Evolutionary conservation across 2,797 vertebrate genomes (phyloP).

Genomic region (Brachymystax lenok): DNA sequence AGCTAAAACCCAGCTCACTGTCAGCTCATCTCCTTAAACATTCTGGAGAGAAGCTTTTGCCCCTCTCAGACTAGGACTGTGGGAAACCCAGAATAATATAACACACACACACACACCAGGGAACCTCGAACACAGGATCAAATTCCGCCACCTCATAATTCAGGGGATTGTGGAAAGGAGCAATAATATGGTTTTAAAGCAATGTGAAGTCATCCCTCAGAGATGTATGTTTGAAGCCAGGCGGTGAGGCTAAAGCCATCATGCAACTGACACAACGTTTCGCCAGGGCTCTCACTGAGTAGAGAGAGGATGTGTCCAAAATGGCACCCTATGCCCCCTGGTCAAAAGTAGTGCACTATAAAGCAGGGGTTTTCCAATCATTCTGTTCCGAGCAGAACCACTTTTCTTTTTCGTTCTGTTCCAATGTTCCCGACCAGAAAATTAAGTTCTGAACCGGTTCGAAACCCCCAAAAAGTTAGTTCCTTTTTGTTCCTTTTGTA

Average conservation of each 20-base stretch:
- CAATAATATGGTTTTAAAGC: conserved; percentile 51
- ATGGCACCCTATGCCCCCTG: conserved; percentile 10
- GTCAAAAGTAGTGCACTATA: neutral
- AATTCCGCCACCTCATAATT: conserved; percentile 45
- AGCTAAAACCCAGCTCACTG: conserved; percentile 3
- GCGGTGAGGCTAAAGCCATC: conserved; percentile 48
- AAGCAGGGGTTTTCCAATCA: too few relatives aligned
- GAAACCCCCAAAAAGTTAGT: too few relatives aligned
- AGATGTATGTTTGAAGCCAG: conserved; percentile 47
- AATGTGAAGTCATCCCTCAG: conserved; percentile 64
- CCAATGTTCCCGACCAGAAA: too few relatives aligned
- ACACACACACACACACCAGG: too few relatives aligned
- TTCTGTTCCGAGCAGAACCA: too few relatives aligned
- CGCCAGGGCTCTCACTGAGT: conserved; percentile 2
- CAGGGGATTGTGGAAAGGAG: conserved; percentile 52
- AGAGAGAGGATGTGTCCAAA: neutral
- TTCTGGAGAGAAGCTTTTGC: neutral
- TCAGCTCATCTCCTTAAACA: neutral
- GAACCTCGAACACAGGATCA: conserved; percentile 49
- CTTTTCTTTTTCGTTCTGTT: too few relatives aligned
- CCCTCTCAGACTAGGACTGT: neutral
- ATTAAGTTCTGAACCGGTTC: too few relatives aligned
- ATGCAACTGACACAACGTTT: conserved; percentile 55
- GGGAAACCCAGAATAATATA: neutral
- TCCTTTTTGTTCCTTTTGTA: too few relatives aligned